Evolutionary conservation across 2,113 vertebrate genomes (phyloP).

Genomic region (Actinemys pallida): DNA sequence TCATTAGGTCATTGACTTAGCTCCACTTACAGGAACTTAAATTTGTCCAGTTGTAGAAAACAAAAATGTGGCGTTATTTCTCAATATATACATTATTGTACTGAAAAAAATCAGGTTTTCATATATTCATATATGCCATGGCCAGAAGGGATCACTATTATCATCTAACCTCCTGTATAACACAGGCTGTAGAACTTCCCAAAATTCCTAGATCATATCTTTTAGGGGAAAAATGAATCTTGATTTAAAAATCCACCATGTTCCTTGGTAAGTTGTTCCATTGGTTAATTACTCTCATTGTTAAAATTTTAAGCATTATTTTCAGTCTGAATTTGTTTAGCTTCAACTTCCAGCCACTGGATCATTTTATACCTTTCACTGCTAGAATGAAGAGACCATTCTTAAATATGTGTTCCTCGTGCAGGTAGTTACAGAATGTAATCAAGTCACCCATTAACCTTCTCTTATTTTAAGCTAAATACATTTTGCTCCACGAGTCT

Average conservation of each 20-base stretch:
- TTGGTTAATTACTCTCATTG: not conserved
- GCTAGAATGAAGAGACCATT: not conserved
- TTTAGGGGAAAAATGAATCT: not conserved
- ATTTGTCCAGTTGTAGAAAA: not conserved
- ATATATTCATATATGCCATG: not conserved
- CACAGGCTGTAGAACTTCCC: not conserved
- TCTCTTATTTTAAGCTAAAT: not conserved
- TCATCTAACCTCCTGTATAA: not conserved
- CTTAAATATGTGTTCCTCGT: not conserved
- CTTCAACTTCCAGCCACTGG: not conserved
- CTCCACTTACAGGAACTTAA: not conserved
- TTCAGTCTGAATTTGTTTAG: not conserved
- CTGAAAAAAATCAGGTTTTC: not conserved
- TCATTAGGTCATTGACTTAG: not conserved
- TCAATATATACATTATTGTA: not conserved
- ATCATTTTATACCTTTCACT: not conserved
- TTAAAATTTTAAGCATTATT: not conserved
- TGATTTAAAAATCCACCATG: not conserved
- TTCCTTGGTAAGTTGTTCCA: not conserved
- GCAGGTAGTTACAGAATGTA: not conserved
- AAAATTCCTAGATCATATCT: not conserved
- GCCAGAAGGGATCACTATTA: not conserved
- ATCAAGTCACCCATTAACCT: not conserved
- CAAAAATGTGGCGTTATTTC: not conserved
- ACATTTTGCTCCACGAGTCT: not conserved